Percentiles rank a stretch among this genome's conserved stretches.
These are phyloP conservation scores for Pseudomugil gertrudae DNA, from an alignment of 2,797 vertebrate genomes.

Conservation along the genomic window DNA sequence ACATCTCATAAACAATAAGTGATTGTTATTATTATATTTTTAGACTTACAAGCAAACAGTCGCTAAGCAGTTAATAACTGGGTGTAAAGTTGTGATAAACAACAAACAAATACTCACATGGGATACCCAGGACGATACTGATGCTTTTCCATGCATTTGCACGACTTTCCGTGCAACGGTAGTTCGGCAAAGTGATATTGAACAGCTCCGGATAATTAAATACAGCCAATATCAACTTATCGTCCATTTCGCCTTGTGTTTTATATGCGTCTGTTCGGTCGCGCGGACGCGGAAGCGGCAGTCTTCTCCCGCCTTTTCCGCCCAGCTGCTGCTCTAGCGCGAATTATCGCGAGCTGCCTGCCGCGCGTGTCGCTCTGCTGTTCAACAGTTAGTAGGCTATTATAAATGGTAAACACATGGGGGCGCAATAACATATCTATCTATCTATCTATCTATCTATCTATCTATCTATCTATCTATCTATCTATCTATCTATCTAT, in stretches of 20 bases:
- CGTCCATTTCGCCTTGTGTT: slow-evolving; percentile 75
- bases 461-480: too few relatives aligned
- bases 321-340: slow-evolving; percentile 57
- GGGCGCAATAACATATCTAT: slow-evolving; percentile 32
- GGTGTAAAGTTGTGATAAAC: slow-evolving; percentile 60
- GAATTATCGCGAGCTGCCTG: slow-evolving; percentile 67
- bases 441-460: background rate
- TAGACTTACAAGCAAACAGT: background rate
- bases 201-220: slow-evolving; percentile 78
- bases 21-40: background rate
- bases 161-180: slow-evolving; percentile 77
- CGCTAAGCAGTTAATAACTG: slow-evolving; percentile 35
- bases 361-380: slow-evolving; percentile 58
- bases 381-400: background rate
- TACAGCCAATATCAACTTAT: slow-evolving; percentile 79
- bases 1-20: rapidly evolving
- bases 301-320: slow-evolving; percentile 80
- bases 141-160: slow-evolving; percentile 75
- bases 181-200: slow-evolving; percentile 73
- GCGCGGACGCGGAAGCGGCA: slow-evolving; percentile 79
- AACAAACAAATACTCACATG: slow-evolving; percentile 71
- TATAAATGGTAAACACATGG: slow-evolving; percentile 16
- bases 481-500: too few relatives aligned
- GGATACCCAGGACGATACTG: slow-evolving; percentile 60
- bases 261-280: slow-evolving; percentile 27